Conservation (phyloP, 2,797 vertebrate species). For the Arctocebus calabarensis region DNA sequence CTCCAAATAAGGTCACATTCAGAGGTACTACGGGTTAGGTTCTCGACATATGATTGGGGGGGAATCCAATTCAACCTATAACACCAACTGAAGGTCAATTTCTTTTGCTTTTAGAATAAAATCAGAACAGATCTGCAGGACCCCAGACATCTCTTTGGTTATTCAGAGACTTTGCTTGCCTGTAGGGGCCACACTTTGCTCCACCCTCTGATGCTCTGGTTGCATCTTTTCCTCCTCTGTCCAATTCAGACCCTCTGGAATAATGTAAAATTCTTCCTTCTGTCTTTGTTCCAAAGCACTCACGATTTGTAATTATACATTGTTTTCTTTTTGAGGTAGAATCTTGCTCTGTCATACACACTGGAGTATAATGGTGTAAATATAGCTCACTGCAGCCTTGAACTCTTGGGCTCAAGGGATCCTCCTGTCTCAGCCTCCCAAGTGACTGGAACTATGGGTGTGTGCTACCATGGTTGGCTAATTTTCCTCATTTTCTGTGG, state of each 20-base stretch:
- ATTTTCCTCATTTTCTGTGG: not conserved
- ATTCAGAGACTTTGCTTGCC: no score
- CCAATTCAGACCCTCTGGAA: not conserved
- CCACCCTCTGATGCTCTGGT: rapidly evolving
- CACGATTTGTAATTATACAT: no score
- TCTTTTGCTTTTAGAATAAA: not conserved
- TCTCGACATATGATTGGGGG: not conserved
- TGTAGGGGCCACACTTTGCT: rapidly evolving
- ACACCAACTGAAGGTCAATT: not conserved
- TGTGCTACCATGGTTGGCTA: not conserved
- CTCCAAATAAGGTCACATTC: not conserved
- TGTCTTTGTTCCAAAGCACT: not conserved
- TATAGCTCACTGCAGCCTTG: not conserved
- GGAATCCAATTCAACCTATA: not conserved
- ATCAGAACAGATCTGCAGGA: not conserved
- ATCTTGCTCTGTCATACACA: not conserved
- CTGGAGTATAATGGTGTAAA: not conserved
- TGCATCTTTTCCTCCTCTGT: not conserved
- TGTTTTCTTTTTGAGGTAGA: not conserved
- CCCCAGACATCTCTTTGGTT: rapidly evolving
- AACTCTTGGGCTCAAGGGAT: not conserved
- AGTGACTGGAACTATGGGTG: not conserved
- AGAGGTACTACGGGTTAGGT: no score
- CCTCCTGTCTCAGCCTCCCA: not conserved
- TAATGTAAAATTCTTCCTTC: not conserved